Evolutionary conservation across 2,888 invertebrate genomes (phyloP).

Genomic region (Macrophya alboannulata): DNA sequence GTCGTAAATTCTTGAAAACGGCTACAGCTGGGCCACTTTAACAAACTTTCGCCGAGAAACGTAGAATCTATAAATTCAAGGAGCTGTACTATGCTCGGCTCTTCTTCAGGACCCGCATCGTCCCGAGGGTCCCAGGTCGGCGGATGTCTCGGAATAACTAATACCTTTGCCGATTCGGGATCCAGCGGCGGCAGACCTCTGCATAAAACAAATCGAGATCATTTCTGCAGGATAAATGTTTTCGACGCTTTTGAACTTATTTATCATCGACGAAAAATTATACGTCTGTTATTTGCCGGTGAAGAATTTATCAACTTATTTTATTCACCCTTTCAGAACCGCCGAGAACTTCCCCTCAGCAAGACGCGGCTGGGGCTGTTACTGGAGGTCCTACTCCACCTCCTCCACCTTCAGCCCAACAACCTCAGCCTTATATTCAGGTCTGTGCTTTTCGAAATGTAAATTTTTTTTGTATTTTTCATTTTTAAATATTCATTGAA

Average conservation of each 20-base stretch:
- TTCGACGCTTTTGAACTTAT: neutral
- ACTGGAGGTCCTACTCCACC: constrained; percentile 79
- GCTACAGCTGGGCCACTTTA: neutral
- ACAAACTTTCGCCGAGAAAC: neutral
- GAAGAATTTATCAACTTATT: neutral
- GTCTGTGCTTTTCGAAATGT: constrained; percentile 65
- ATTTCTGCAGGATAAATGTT: neutral
- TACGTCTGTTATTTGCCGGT: neutral
- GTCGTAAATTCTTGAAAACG: constrained; percentile 9
- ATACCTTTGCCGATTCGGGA: neutral
- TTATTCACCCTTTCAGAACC: constrained; percentile 84
- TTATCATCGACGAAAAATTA: neutral
- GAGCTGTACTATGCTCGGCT: neutral
- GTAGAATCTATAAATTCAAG: constrained; percentile 26
- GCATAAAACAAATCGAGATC: neutral
- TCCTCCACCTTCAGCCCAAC: constrained; percentile 75
- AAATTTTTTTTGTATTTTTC: neutral
- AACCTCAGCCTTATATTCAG: constrained; percentile 77
- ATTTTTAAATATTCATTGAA: neutral
- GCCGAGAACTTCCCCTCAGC: constrained; percentile 89
- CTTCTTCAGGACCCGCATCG: neutral
- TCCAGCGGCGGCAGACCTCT: neutral
- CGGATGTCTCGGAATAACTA: neutral
- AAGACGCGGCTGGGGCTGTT: constrained; percentile 85
- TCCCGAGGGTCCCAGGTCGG: neutral